Conservation (phyloP, 2,797 vertebrate genomes). For the Chrosomus eos region DNA sequence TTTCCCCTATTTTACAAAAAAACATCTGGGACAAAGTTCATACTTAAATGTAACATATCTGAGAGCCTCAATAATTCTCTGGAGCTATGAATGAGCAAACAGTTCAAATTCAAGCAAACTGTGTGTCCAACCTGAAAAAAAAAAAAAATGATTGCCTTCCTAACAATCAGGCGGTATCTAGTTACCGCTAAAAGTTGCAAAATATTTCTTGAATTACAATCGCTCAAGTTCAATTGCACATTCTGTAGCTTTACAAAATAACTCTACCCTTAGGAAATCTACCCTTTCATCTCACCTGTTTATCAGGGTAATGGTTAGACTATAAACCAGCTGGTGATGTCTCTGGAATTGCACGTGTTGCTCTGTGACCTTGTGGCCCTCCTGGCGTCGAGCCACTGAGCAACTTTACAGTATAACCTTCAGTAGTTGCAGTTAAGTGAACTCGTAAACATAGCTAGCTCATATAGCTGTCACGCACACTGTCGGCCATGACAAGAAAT, state of each 20-base stretch:
- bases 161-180: not conserved
- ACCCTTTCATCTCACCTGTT: conserved; percentile 26
- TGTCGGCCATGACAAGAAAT: not conserved
- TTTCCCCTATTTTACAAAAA: not conserved
- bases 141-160: conserved; percentile 5
- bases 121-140: not conserved
- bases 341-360: conserved; percentile 22
- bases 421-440: conserved; percentile 30
- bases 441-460: not conserved
- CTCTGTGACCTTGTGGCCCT: not conserved
- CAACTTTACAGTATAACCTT: conserved; percentile 12
- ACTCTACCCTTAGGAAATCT: conserved; percentile 11
- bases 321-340: conserved; percentile 19
- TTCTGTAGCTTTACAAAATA: conserved; percentile 4
- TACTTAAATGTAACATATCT: not conserved
- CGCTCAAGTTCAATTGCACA: not conserved
- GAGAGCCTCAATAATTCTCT: not conserved
- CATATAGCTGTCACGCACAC: not conserved
- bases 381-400: not conserved
- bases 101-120: not conserved
- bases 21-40: conserved; percentile 4
- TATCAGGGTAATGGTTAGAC: conserved; percentile 17
- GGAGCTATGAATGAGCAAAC: not conserved
- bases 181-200: conserved; percentile 2
- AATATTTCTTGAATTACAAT: conserved; percentile 15